phyloP scores from a whole-genome alignment of 2,113 vertebrate genomes.

The Protobothrops mucrosquamatus region DNA sequence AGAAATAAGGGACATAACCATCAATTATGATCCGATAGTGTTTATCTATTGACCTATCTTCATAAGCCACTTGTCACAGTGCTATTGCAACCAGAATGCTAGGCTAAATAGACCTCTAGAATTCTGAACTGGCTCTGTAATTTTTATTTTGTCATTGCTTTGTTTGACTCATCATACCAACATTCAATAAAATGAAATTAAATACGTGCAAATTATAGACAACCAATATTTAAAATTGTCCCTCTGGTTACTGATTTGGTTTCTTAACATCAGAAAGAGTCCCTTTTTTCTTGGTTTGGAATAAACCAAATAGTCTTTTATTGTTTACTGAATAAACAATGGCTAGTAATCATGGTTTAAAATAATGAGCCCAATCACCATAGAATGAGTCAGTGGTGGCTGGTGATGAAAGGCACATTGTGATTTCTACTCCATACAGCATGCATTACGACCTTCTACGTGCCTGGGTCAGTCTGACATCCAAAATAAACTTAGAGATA shows the following conservation, averaged over 20 bases:
- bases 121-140: not conserved
- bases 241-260: not conserved
- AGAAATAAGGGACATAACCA: not conserved
- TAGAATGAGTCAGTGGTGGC: not conserved
- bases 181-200: not conserved
- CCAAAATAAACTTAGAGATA: not conserved
- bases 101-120: not conserved
- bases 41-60: not conserved
- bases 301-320: not conserved
- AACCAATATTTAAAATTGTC: not conserved
- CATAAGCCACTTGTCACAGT: not conserved
- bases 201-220: not conserved
- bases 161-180: not conserved
- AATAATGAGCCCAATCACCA: not conserved
- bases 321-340: not conserved
- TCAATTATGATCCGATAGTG: not conserved
- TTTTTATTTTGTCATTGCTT: not conserved
- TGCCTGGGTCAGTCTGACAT: not conserved
- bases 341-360: not conserved
- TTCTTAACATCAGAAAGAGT: not conserved
- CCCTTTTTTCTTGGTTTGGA: not conserved
- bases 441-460: not conserved
- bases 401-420: not conserved
- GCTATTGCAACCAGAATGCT: not conserved
- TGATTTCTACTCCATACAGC: not conserved